Evolutionary conservation across 2,888 invertebrate species (phyloP), one percentile per base, ranked within the genome.

Genomic region (Xestia rhomboidea): DNA sequence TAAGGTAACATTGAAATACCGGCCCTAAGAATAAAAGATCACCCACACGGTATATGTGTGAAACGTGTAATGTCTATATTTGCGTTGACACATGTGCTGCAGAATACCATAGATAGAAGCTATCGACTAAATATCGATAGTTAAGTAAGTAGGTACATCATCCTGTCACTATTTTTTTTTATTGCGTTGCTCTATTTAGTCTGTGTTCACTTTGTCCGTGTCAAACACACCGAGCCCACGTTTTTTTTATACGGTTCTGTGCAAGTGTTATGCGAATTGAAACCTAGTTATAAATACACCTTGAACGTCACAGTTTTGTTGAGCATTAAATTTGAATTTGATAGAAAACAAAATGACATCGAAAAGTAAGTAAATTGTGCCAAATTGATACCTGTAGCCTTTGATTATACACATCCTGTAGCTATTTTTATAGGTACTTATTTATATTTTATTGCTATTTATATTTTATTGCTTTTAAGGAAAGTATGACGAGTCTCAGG

Each of bases 61-160:
- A 78, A 78, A 78, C 68, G 75, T 75, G 75, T 74, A 77, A 77
- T 74, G 75, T 77, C 74, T 77, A 77, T 77, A 74, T 77, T 74
- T 77, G 75, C 74, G 62, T 77, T 74, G 74, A 74, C 74, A 68
- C 74, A 76, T 72, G 76, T 76, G 76, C 76, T 76, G 76, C 72
- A 64, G 76, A 76, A 76, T 76, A 76, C 73, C 72, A 76, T 76
- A 76, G 73, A 76, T 76, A 76, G 72, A 72, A 76, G 76, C 76
- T 76, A 72, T 76, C 76, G 76, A 76, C 76, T 71, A 76, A 76
- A 76, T 76, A 76, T 76, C 76, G 76, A 76, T 72, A 76, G 72
- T 76, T 75, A 76, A 76, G 75, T 76, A 76, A 72, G 76, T 76
- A 76, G 76, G 76, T 76, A 71, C 38, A 76, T 76, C 72, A 76